A percentile compares a stretch with the other conserved stretches of the same genome.
phyloP scores from a whole-genome alignment of 2,888 invertebrate species.

The Agrochola lychnidis region DNA sequence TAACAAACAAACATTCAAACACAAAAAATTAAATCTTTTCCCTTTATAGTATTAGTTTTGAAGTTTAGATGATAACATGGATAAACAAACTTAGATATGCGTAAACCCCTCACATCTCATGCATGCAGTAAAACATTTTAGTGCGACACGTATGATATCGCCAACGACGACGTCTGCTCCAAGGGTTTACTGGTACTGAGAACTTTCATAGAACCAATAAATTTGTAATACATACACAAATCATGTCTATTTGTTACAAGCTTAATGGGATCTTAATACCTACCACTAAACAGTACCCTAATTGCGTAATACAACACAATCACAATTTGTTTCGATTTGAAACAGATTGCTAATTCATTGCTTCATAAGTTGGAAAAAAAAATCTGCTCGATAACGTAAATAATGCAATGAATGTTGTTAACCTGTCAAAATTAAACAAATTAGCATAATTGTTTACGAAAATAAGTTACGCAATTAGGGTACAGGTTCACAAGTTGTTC shows the following conservation, averaged over 20 bases:
- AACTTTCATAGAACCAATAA: conserved; percentile 77
- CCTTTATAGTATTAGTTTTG: too few species aligned
- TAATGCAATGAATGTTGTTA: too few species aligned
- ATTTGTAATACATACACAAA: conserved; percentile 75
- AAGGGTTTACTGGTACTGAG: conserved; percentile 69
- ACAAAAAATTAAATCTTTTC: too few species aligned
- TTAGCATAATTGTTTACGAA: too few species aligned
- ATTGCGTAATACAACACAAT: too few species aligned
- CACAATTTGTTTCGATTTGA: too few species aligned
- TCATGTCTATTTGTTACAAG: conserved; percentile 72
- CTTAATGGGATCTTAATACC: conserved; percentile 68
- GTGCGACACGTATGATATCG: conserved; percentile 69
- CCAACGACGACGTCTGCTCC: conserved; percentile 66
- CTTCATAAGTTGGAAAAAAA: too few species aligned
- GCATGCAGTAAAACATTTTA: conserved; percentile 67
- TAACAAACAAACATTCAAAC: too few species aligned
- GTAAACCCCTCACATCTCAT: conserved; percentile 32
- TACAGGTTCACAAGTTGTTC: conserved; percentile 47
- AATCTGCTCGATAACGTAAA: too few species aligned
- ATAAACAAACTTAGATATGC: conserved; percentile 22
- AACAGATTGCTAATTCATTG: too few species aligned
- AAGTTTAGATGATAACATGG: background rate
- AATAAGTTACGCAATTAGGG: too few species aligned
- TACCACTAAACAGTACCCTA: conserved; percentile 48
- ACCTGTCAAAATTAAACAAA: too few species aligned